Conservation (phyloP, 2,888 invertebrate genomes). For the Heterodera filipjevi region DNA sequence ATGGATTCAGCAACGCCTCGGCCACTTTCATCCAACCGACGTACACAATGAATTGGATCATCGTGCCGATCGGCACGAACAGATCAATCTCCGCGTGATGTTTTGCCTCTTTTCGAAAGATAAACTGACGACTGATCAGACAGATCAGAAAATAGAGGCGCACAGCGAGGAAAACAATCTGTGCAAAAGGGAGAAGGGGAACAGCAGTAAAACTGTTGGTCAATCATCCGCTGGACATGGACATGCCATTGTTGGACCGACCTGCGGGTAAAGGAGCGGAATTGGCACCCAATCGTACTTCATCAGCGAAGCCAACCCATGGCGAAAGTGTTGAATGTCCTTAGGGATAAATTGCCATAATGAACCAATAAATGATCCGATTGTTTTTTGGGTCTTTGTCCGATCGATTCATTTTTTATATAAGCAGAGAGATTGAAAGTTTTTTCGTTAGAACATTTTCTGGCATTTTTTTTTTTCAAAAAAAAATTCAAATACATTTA, state of each 20-base stretch:
- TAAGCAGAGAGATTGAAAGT: slow-evolving; percentile 8
- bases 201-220: background rate
- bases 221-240: background rate
- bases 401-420: no score
- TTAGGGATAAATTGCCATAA: background rate
- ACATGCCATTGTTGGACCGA: background rate
- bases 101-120: slow-evolving; percentile 37
- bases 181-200: slow-evolving; percentile 16
- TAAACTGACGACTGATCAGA: slow-evolving; percentile 51
- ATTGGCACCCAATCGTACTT: slow-evolving; percentile 49
- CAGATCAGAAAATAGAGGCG: slow-evolving; percentile 58
- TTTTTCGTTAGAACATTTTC: no score
- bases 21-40: slow-evolving; percentile 53
- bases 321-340: slow-evolving; percentile 48
- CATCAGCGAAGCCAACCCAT: slow-evolving; percentile 44
- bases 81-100: slow-evolving; percentile 54
- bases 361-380: no score
- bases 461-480: slow-evolving; percentile 2
- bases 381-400: no score
- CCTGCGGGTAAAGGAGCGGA: slow-evolving; percentile 37
- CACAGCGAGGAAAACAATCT: slow-evolving; percentile 55
- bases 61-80: slow-evolving; percentile 54
- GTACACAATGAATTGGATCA: slow-evolving; percentile 37
- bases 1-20: slow-evolving; percentile 60
- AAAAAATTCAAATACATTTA: slow-evolving; percentile 38